Conservation (phyloP, 1,140 invertebrate genomes). For the Lysiphlebus fabarum region DNA sequence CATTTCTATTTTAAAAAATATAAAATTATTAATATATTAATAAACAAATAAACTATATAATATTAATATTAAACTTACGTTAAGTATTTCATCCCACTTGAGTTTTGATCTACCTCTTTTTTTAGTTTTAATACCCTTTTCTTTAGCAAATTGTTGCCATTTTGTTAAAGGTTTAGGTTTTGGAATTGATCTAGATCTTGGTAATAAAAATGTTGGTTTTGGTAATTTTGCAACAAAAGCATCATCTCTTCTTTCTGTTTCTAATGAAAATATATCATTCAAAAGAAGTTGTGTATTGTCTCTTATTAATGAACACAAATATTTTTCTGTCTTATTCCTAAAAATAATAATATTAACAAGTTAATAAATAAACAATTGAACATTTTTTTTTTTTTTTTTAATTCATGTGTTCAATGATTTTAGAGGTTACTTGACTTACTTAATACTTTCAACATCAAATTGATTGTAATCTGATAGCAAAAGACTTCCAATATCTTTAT, state of each 20-base stretch:
- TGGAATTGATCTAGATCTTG: constrained; percentile 83
- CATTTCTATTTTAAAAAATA: constrained; percentile 74
- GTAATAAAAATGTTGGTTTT: constrained; percentile 68
- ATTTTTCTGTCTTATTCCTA: constrained; percentile 65
- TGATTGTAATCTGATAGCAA: constrained; percentile 67
- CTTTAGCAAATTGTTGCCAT: constrained; percentile 95
- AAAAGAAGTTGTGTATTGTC: too few relatives aligned
- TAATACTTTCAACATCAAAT: constrained; percentile 60
- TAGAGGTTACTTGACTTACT: constrained; percentile 52
- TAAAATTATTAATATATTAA: constrained; percentile 6
- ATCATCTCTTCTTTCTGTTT: constrained; percentile 75
- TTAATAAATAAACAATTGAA: constrained; percentile 1
- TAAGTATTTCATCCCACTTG: constrained; percentile 83
- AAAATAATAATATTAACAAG: constrained; percentile 20
- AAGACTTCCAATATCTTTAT: constrained; percentile 68
- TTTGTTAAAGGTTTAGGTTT: constrained; percentile 83
- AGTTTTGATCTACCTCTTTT: constrained; percentile 78
- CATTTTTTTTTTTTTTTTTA: constrained; percentile 1
- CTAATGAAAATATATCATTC: constrained; percentile 84
- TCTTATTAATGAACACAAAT: constrained; percentile 69
- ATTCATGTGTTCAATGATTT: constrained; percentile 9
- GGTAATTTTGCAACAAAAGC: constrained; percentile 78
- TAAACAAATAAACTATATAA: too few relatives aligned
- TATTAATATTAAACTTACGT: constrained; percentile 59
- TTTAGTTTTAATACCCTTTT: too few relatives aligned